Percentiles rank a stretch among this genome's conserved stretches.
phyloP scores from a whole-genome alignment of 2,797 vertebrate genomes.

The Poecilia velifera region DNA sequence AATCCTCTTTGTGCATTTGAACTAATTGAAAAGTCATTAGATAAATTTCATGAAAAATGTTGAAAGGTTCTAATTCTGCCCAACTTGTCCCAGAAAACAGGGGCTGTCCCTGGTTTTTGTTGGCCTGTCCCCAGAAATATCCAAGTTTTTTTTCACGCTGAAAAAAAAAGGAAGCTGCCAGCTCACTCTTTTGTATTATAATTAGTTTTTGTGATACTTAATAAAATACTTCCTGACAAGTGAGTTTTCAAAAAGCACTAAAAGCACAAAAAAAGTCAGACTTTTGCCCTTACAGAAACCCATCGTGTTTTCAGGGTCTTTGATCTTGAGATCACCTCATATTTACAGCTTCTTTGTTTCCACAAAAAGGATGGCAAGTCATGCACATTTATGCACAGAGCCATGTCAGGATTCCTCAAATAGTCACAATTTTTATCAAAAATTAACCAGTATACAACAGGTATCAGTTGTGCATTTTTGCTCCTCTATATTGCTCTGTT shows the following conservation, averaged over 20 bases:
- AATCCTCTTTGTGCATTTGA: not conserved
- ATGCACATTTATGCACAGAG: too few species aligned
- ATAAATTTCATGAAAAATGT: not conserved
- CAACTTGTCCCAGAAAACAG: not conserved
- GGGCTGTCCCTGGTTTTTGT: not conserved
- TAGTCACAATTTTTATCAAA: too few species aligned
- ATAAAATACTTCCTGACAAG: not conserved
- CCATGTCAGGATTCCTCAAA: too few species aligned
- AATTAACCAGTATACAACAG: too few species aligned
- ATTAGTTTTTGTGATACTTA: not conserved
- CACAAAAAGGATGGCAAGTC: too few species aligned
- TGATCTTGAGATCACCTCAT: not conserved
- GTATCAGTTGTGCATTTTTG: too few species aligned
- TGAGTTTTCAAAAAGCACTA: not conserved
- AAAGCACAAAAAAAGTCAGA: not conserved
- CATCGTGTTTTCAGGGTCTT: not conserved
- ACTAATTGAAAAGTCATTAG: not conserved
- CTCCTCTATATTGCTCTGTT: too few species aligned
- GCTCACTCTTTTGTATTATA: not conserved
- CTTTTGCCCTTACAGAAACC: not conserved
- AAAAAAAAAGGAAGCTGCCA: not conserved
- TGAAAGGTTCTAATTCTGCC: not conserved
- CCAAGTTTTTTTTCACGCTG: not conserved
- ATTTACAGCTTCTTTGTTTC: too few species aligned
- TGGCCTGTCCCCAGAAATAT: not conserved